Evolutionary conservation across 1,140 invertebrate species (phyloP), one percentile per base, ranked within the genome.

Genomic region (Asobara japonica): DNA sequence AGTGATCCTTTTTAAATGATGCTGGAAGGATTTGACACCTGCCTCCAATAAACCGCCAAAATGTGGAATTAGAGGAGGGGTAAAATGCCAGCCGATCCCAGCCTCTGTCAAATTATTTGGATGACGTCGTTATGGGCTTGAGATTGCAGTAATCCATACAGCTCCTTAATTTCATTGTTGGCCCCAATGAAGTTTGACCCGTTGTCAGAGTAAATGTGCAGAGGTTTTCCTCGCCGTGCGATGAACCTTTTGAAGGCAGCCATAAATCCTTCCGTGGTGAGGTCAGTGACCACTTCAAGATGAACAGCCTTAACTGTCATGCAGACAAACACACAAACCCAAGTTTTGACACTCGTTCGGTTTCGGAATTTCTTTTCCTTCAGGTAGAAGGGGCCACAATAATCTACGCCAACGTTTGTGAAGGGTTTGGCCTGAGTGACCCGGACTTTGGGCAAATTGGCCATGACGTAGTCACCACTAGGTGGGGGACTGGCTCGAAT

Each of bases 301-400:
- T 86, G 84, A 0, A 86, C 68, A 0, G 84, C 83, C 22, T 79
- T 78, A 0, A 80, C 79, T 0, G 76, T 45, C 30, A 83, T 69
- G 77, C 84, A 87, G 3, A 84, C 68, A 66, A 86, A 86, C 0
- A 88, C 25, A 25, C 60, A 62, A 5, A 84, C 72, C 51, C 84
- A 86, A 0, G 85, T 76, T 69, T n/a, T n/a, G n/a, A n/a, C n/a
- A n/a, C n/a, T n/a, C n/a, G n/a, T n/a, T n/a, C n/a, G n/a, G n/a
- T n/a, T n/a, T n/a, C n/a, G n/a, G n/a, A n/a, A n/a, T n/a, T n/a
- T n/a, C n/a, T n/a, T n/a, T n/a, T n/a, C n/a, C n/a, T n/a, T n/a
- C n/a, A n/a, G n/a, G n/a, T n/a, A n/a, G n/a, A n/a, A n/a, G n/a
- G n/a, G n/a, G n/a, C n/a, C n/a, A n/a, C n/a, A n/a, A n/a, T n/a